Percentiles rank a stretch among this genome's conserved stretches.
Evolutionary conservation across 2,797 vertebrate genomes (phyloP).

Genomic region (Sebastolobus alascanus): DNA sequence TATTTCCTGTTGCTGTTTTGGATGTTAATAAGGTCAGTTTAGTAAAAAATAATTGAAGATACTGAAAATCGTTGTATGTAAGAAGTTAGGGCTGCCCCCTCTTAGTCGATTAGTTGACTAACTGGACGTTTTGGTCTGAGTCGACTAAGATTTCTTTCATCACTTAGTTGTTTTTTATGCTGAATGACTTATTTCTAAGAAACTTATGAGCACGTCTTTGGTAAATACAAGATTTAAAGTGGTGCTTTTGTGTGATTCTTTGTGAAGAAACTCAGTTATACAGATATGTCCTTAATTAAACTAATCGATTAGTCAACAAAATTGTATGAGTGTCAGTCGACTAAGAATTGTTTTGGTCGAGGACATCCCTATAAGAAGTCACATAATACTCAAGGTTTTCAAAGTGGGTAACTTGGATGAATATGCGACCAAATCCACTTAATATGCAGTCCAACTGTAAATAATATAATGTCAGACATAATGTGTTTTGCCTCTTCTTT

Average conservation of each 20-base stretch:
- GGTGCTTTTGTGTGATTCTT: too few relatives aligned
- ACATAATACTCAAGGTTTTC: not conserved
- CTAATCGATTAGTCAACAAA: too few relatives aligned
- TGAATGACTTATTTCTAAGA: not conserved
- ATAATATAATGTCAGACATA: not conserved
- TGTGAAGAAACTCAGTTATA: too few relatives aligned
- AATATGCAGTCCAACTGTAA: constrained; percentile 9
- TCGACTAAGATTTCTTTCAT: not conserved
- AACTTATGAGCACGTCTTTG: too few relatives aligned
- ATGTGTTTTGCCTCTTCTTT: not conserved
- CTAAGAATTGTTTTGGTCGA: too few relatives aligned
- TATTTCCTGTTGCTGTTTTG: not conserved
- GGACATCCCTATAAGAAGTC: not conserved
- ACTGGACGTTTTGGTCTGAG: not conserved
- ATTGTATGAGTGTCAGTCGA: too few relatives aligned
- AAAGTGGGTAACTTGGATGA: not conserved
- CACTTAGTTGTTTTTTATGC: not conserved
- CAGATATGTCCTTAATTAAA: too few relatives aligned
- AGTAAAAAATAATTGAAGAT: not conserved
- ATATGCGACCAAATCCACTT: not conserved
- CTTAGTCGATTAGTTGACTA: too few relatives aligned
- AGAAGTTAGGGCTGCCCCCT: not conserved
- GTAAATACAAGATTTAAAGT: too few relatives aligned
- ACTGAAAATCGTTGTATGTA: not conserved
- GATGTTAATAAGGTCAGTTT: not conserved